Conservation (phyloP, 2,113 vertebrate genomes). For the Amblyornis subalaris region DNA sequence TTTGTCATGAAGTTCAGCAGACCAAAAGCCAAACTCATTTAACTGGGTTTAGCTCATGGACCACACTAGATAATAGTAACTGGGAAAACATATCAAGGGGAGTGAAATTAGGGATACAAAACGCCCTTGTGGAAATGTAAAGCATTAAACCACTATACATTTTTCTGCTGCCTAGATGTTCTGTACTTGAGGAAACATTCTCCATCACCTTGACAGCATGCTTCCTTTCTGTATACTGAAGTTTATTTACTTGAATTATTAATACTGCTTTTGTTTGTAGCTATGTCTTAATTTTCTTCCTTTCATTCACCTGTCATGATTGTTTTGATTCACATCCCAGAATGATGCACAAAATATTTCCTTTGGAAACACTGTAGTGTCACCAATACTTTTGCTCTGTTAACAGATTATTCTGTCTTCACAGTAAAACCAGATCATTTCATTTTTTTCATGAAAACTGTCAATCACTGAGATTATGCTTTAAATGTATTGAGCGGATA, state of each 20-base stretch:
- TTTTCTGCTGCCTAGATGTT: slow-evolving; percentile 49
- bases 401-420: slow-evolving; percentile 69
- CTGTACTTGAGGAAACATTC: slow-evolving; percentile 52
- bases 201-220: slow-evolving; percentile 70
- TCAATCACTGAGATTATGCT: slow-evolving; percentile 66
- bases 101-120: slow-evolving; percentile 40
- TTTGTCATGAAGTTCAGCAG: not conserved
- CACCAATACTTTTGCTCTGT: slow-evolving; percentile 66
- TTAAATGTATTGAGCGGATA: slow-evolving; percentile 65
- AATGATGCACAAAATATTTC: slow-evolving; percentile 68
- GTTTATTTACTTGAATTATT: slow-evolving; percentile 79
- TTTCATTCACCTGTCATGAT: slow-evolving; percentile 71
- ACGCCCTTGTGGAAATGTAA: slow-evolving; percentile 36
- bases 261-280: slow-evolving; percentile 73
- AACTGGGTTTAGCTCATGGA: not conserved
- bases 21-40: slow-evolving; percentile 8
- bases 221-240: slow-evolving; percentile 62
- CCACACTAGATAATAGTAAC: slow-evolving; percentile 28
- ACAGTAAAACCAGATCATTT: slow-evolving; percentile 54
- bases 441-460: slow-evolving; percentile 62
- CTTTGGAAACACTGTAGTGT: slow-evolving; percentile 65
- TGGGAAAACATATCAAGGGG: slow-evolving; percentile 20
- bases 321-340: slow-evolving; percentile 69
- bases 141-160: slow-evolving; percentile 37
- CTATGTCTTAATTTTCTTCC: slow-evolving; percentile 72